Conservation (phyloP, 2,113 vertebrate genomes). For the Poecilia latipinna region DNA sequence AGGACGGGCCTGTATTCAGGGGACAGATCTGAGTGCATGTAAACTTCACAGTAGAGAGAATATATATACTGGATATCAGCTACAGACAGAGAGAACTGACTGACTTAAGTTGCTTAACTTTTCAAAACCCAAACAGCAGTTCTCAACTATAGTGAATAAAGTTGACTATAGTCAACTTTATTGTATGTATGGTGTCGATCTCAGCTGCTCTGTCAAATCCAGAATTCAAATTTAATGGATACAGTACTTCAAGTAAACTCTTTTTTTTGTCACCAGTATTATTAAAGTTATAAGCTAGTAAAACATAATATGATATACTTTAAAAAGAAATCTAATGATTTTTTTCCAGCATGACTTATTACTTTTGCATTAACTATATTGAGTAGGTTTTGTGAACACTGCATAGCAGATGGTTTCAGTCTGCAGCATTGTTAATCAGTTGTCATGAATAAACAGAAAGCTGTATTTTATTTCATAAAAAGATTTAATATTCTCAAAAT, state of each 20-base stretch:
- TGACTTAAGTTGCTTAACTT: not conserved
- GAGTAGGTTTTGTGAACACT: not conserved
- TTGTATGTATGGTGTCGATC: not conserved
- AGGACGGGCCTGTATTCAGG: slow-evolving; percentile 14
- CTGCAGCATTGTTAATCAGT: not conserved
- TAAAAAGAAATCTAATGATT: not conserved
- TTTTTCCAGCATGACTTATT: not conserved
- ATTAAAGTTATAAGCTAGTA: not conserved
- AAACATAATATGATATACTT: not conserved
- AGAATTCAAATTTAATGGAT: not conserved
- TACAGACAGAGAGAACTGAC: not conserved
- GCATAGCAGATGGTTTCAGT: not conserved
- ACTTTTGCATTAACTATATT: not conserved
- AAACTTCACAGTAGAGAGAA: slow-evolving; percentile 30
- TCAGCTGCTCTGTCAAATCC: not conserved
- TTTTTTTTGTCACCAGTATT: not conserved
- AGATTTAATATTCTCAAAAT: not conserved
- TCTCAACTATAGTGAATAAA: not conserved
- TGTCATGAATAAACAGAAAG: not conserved
- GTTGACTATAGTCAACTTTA: no score
- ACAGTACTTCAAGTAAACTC: not conserved
- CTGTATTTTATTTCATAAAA: not conserved
- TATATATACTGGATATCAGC: slow-evolving; percentile 2
- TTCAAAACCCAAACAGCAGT: not conserved
- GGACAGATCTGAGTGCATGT: not conserved